These are phyloP conservation scores for Prionailurus bengalensis DNA, from an alignment of 2,113 vertebrate genomes.

Conservation along the genomic window DNA sequence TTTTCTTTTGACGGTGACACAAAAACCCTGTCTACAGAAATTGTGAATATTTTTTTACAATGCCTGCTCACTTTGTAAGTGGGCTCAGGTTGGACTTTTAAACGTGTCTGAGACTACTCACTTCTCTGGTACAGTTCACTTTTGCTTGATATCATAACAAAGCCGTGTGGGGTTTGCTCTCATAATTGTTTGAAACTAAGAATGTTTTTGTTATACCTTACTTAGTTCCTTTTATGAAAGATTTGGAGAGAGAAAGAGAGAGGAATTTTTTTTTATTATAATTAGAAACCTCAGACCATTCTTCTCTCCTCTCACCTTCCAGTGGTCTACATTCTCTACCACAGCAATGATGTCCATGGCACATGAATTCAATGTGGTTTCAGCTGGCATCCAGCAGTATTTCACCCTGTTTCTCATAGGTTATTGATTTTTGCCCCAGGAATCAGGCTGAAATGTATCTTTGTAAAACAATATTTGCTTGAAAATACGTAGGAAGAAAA, in stretches of 20 bases:
- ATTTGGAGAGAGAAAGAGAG: background rate
- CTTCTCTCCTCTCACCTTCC: background rate
- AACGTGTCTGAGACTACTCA: background rate
- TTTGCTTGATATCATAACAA: background rate
- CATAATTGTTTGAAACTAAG: constrained; percentile 24
- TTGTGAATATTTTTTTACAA: background rate
- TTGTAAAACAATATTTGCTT: background rate
- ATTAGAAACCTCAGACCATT: background rate
- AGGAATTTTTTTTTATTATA: background rate
- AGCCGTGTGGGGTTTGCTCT: constrained; percentile 24
- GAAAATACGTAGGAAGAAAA: background rate
- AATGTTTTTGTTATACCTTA: background rate
- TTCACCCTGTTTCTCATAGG: background rate
- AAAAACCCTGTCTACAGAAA: background rate
- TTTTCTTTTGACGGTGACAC: background rate
- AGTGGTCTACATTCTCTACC: background rate
- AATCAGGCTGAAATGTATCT: background rate
- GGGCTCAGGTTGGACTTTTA: background rate
- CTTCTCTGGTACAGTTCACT: background rate
- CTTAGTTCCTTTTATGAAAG: background rate
- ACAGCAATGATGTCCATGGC: background rate
- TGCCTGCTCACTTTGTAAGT: background rate
- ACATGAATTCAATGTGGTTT: background rate
- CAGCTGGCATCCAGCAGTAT: background rate
- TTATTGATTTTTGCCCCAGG: background rate